Percentiles rank a stretch among this genome's conserved stretches.
Conservation (phyloP, 2,888 invertebrate genomes). For the Glyphotaelius pellucidus region DNA sequence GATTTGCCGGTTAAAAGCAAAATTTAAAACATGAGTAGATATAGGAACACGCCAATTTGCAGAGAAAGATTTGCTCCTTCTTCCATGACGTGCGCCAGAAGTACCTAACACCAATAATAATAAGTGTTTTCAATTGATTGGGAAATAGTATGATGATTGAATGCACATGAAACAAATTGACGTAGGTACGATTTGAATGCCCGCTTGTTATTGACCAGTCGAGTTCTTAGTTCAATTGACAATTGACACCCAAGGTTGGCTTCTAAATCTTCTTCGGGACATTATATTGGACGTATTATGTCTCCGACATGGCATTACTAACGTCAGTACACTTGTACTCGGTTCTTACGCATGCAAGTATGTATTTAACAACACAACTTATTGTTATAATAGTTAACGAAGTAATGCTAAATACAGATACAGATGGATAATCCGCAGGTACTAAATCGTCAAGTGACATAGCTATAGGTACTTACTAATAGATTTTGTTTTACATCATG, state of each 20-base stretch:
- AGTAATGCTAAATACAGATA: neutral
- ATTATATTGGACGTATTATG: neutral
- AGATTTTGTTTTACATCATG: neutral
- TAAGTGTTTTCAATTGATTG: neutral
- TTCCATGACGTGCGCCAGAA: neutral
- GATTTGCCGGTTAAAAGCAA: neutral
- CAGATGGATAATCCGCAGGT: neutral
- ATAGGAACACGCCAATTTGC: neutral
- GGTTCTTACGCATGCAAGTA: neutral
- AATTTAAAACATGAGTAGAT: neutral
- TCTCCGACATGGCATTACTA: neutral
- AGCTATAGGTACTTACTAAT: neutral
- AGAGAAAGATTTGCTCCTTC: neutral
- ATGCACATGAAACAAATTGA: neutral
- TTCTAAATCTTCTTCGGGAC: constrained; percentile 4
- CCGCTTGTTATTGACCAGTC: constrained; percentile 2
- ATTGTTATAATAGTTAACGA: neutral
- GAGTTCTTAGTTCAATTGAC: constrained; percentile 15
- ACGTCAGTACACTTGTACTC: neutral
- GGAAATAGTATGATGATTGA: neutral
- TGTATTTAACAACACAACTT: neutral
- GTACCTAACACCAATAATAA: neutral
- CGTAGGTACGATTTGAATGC: neutral
- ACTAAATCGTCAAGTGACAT: neutral
- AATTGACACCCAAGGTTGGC: constrained; percentile 6